Base-by-base conservation (phyloP, 2,888 invertebrate species). In the Griposia aprilina region DNA sequence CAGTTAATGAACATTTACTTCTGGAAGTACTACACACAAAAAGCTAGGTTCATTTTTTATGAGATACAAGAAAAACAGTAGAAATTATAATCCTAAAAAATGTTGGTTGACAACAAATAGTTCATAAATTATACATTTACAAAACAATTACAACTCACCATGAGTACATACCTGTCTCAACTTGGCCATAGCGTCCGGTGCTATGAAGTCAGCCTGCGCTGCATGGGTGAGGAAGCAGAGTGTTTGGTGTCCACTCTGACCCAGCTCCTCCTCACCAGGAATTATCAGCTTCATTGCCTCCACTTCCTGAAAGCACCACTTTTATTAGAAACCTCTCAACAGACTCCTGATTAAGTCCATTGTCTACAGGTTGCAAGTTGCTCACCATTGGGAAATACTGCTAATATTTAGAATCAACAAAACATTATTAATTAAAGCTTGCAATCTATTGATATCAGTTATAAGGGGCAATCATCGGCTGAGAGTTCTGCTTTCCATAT, bases 101-200 rank as follows among this genome's bases (percentile, higher is more conserved):
- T 55, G 55, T 69, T n/a, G 36, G 36, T 69, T 10, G 36, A n/a
- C n/a, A 17, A 11, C n/a, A 36, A 41, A 36, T n/a, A 55, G 17
- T 36, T 7, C 57, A 30, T 52, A 0, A 57, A 23, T 30, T 45
- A 5, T 63, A 50, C n/a, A 48, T 74, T 15, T 68, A 68, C 23
- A 26, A 55, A 68, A 10, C 15, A 72, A 50, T 41, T 8, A 52
- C 3, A 36, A 60, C 59, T 66, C 41, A 66, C 55, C 45, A 13
- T 66, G 23, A 57, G 41, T 70, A 79, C 70, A 85, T 92, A 98
- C 98, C 97, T 99, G 99, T 93, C 99, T 97, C 72, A 99, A 96
- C 94, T 99, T 99, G 57, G 99, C 98, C 99, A 99, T 99, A 36
- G 99, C 99, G 96, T 99, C 99, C 8, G 99, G 98, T 8, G 99